A percentile compares a stretch with the other conserved stretches of the same genome.
Conservation (phyloP, 2,113 vertebrate genomes). For the Pygoscelis adeliae region DNA sequence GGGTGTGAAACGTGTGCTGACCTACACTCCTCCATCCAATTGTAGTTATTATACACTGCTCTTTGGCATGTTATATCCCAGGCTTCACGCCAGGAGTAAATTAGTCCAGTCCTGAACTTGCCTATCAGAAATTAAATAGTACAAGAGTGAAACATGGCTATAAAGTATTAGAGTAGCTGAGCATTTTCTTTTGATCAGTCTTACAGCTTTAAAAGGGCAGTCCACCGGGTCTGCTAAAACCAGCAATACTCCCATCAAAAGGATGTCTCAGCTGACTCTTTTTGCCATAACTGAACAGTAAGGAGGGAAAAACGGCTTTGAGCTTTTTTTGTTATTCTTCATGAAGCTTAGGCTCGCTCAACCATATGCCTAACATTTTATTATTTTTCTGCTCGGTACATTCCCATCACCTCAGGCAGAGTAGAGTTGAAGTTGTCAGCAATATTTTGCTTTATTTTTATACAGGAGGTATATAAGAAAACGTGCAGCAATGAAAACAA, state of each 20-base stretch:
- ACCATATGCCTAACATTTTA: neutral
- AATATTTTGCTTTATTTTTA: neutral
- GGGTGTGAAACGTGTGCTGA: constrained; percentile 38
- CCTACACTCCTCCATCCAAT: neutral
- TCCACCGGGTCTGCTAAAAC: neutral
- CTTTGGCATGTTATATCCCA: neutral
- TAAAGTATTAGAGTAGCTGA: constrained; percentile 21
- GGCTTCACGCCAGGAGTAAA: constrained; percentile 46
- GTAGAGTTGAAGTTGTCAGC: accelerated
- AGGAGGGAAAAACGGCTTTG: neutral
- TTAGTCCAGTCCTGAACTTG: constrained; percentile 47
- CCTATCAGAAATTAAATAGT: constrained; percentile 53
- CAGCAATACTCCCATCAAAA: neutral
- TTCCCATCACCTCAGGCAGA: neutral
- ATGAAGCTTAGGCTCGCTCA: neutral
- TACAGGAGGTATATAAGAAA: neutral
- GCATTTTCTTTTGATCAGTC: constrained; percentile 40
- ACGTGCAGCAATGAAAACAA: accelerated
- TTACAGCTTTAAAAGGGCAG: neutral
- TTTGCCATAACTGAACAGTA: neutral
- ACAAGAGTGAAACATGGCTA: constrained; percentile 7
- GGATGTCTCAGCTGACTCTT: neutral
- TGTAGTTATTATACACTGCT: neutral
- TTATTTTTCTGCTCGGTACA: accelerated
- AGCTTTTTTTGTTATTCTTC: neutral